Base-by-base conservation (phyloP, 37 sponge, comb jelly and placozoan species). In the Hormiphora californensis region DNA sequence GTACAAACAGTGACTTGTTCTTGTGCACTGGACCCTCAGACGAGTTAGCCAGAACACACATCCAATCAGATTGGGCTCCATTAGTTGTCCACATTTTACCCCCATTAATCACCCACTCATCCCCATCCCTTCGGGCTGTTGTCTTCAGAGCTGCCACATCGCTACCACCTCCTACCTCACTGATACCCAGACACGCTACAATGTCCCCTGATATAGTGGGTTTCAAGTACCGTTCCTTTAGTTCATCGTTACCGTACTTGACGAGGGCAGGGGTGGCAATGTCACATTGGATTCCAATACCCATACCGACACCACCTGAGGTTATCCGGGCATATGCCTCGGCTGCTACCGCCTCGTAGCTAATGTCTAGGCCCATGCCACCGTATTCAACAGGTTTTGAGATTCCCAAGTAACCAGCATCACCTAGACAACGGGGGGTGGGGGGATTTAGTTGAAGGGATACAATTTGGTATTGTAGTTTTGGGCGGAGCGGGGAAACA, bases 71-170 rank as follows among this genome's bases (percentile, higher is more conserved):
- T 85, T 96, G 92, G 1, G 86, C 43, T 21, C 94, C 94, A 33
- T 53, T 92, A 9, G 97, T 96, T 28, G 85, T 96, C 97, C 94
- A 96, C 97, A 94, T 96, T 86, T 96, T 96, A 23, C 94, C 87
- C 28, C 97, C 97, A 55, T 94, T 93, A 54, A 96, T 93, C 37
- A 96, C 91, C 54, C 93, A 90, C 22, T 96, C 94, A 86, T 92
- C 91, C 25, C 90, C 86, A 21, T 85, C 92, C 87, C 78, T 36
- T 28, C 87, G 30, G 22, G 97, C 97, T 0, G 88, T 91, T 19
- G 97, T 96, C 87, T 92, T 92, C 44, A 96, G 90, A 54, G 89
- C 89, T 39, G 97, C 92, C 32, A 96, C 97, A 55, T 96, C 97
- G 0, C 94, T 94, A 0, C 97, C 97, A 28, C 90, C 89, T 0